Base-by-base conservation (phyloP, 2,113 vertebrate genomes). In the Corynorhinus townsendii region DNA sequence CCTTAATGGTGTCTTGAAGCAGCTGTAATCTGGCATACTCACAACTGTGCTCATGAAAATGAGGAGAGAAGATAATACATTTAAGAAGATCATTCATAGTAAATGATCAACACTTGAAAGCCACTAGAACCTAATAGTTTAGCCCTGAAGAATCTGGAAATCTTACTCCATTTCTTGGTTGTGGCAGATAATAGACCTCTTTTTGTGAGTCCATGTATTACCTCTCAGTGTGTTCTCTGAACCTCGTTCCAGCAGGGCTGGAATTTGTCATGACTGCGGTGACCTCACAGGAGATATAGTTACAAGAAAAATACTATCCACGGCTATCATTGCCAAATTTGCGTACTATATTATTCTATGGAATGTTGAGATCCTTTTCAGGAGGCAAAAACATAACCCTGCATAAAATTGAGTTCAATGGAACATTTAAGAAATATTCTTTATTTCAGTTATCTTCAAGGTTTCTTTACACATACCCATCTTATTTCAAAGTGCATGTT, bases 231-330 rank as follows among this genome's bases (percentile, higher is more conserved):
- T 71, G 47, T 85, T 90, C 82, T 92, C 82, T 49, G 81, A 93
- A 85, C 71, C 49, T 82, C 56, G 69, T 79, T 92, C 40, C 81
- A 85, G 62, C 22, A 62, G 52, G 28, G 30, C 38, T 91, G 59
- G 92, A 93, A 43, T 92, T 88, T 94, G 73, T 96, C 72, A 75
- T 81, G 84, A 88, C 59, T 88, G 16, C n/a, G 89, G 49, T 95
- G 92, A 96, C 93, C 87, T 96, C 94, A 71, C 66, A 76, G 47
- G 76, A 81, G 66, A 87, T 93, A 85, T 30, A 73, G 35, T 94
- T 96, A 94, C 88, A 95, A 90, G 90, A 88, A 94, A 95, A 95
- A 87, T 66, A 89, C 35, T 75, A 68, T 73, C 30, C 3, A 2
- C 28, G 9, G 30, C 56, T 59, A 35, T 77, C 71, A 11, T 40